Conservation (phyloP, 2,797 vertebrate species). For the Hemibagrus guttatus region DNA sequence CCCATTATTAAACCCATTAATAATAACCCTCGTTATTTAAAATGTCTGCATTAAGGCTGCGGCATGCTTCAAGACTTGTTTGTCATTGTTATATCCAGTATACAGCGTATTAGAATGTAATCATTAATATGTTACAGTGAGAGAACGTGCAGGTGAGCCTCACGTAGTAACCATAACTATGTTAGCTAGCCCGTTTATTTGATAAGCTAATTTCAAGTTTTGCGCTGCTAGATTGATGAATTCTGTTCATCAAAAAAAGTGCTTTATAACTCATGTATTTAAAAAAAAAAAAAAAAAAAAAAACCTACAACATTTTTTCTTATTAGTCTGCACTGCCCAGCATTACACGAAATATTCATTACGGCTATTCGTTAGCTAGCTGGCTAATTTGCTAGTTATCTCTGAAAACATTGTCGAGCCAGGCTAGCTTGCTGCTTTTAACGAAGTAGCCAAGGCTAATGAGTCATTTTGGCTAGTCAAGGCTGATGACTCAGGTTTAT, state of each 20-base stretch:
- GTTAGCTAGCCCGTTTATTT: not conserved
- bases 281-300: no score
- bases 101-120: no score
- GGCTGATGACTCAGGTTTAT: conserved; percentile 14
- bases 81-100: no score
- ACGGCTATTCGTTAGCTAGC: not conserved
- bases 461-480: not conserved
- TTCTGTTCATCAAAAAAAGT: not conserved
- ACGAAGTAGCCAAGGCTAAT: not conserved
- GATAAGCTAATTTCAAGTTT: not conserved
- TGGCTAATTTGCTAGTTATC: not conserved
- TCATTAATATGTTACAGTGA: no score
- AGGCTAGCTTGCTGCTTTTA: not conserved
- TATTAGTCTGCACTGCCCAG: not conserved
- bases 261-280: not conserved
- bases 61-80: no score
- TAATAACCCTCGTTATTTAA: no score
- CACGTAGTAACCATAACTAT: not conserved
- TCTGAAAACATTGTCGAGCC: not conserved
- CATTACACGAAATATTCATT: not conserved
- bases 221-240: not conserved
- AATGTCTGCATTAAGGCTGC: not conserved
- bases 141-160: no score
- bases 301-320: no score
- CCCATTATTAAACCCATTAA: no score